Evolutionary conservation across 2,797 vertebrate species (phyloP), one percentile per base, ranked within the genome.

Genomic region (Characodon lateralis): DNA sequence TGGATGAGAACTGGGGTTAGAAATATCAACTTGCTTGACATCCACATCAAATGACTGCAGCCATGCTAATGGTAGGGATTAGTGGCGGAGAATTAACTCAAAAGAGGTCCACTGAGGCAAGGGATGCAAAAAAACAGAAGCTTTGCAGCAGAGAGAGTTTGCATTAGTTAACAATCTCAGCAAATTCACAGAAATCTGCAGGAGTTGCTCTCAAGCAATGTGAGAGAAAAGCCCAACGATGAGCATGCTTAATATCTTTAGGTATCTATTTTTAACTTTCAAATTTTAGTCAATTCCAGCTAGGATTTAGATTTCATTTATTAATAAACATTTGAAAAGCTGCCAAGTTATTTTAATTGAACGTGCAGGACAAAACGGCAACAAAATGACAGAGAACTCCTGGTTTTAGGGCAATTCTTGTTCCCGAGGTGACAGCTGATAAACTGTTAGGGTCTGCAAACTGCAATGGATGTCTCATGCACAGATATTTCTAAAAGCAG

Each of bases 21-120:
- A 99, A 99, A 99, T 99, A 99, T 98, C 97, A 95, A 95, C 95
- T 97, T 95, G 92, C 97, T 96, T 95, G 98, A 97, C 98, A 98
- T 98, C 98, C 97, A 98, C 96, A 97, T 97, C 89, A 94, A 93
- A 95, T 90, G 93, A 94, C 93, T 92, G 91, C 91, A 94, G 93
- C 90, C 94, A 96, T 96, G 95, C 94, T 92, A 91, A 93, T 93
- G 91, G 89, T 91, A 70, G 78, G 91, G 87, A 94, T 92, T 94
- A 95, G 92, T 93, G 91, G 89, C 82, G 85, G 83, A 88, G 84
- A 79, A 88, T 89, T 84, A 93, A 92, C 89, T 87, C 86, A 92
- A 90, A 41, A 85, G 78, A 88, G 82, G 90, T 87, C 89, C 90
- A 93, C 91, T 85, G 86, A 91, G 89, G 91, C 87, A 89, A 89